phyloP scores from a whole-genome alignment of 2,888 invertebrate genomes.

The Chloromyia formosa region DNA sequence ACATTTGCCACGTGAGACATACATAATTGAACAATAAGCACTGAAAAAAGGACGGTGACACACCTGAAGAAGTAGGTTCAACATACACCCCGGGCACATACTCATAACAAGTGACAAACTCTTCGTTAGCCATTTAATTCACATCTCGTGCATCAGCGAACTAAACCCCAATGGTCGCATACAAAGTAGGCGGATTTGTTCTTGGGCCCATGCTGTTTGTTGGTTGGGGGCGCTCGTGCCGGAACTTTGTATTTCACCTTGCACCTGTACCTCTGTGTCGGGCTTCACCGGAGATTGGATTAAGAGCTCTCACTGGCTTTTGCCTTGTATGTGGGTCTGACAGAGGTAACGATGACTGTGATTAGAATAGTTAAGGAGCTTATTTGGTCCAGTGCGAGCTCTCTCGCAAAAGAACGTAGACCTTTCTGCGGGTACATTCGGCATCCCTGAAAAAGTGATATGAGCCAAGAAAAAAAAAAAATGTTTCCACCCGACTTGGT shows the following conservation, averaged over 20 bases:
- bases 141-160: neutral
- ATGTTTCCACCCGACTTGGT: neutral
- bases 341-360: neutral
- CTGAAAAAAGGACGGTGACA: neutral
- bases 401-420: neutral
- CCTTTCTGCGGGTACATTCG: too few species aligned
- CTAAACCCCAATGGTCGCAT: neutral
- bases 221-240: neutral
- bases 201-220: neutral
- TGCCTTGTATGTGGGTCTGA: constrained; percentile 22
- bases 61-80: neutral
- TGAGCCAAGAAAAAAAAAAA: too few species aligned
- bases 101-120: constrained; percentile 4
- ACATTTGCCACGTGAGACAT: neutral
- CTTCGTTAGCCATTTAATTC: constrained; percentile 25
- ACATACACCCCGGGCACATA: neutral
- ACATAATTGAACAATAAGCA: constrained; percentile 16
- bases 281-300: constrained; percentile 14
- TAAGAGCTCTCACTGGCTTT: constrained; percentile 21
- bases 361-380: constrained; percentile 34
- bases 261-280: constrained; percentile 19
- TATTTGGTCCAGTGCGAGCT: constrained; percentile 13
- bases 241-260: constrained; percentile 34
- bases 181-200: constrained; percentile 8
- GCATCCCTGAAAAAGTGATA: too few species aligned